Conservation (phyloP, 2,113 vertebrate genomes). For the Crotalus helleri region DNA sequence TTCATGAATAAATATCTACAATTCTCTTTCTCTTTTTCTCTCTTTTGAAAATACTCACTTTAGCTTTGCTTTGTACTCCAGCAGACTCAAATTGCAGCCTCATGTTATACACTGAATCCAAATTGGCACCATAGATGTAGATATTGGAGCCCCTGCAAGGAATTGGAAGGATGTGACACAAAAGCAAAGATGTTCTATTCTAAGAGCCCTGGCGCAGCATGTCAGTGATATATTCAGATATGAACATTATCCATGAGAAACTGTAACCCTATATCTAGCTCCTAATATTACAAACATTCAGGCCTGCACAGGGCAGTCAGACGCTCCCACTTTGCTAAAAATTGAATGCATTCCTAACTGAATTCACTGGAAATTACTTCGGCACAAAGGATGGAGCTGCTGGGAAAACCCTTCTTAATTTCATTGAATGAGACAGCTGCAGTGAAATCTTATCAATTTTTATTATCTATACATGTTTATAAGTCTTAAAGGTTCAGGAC, state of each 20-base stretch:
- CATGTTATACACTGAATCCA: conserved; percentile 80
- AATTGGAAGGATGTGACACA: background rate
- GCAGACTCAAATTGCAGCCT: conserved; percentile 46
- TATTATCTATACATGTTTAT: background rate
- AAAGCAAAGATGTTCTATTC: background rate
- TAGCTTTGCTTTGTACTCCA: rapidly evolving
- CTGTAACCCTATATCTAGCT: background rate
- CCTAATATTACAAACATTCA: background rate
- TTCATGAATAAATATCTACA: background rate
- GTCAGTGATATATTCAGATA: background rate
- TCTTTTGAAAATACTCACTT: conserved; percentile 2
- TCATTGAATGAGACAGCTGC: background rate
- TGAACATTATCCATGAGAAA: background rate
- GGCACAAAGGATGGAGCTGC: background rate
- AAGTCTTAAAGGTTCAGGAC: background rate
- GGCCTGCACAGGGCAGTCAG: background rate
- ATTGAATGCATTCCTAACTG: background rate
- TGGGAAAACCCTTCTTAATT: background rate
- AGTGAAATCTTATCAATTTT: background rate
- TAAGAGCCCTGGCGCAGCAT: background rate
- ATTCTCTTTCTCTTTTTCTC: background rate
- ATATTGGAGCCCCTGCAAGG: conserved; percentile 78
- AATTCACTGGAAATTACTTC: background rate
- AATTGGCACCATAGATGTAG: conserved; percentile 79
- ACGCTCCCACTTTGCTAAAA: background rate